Evolutionary conservation across 2,797 vertebrate species (phyloP).

Genomic region (Melopsittacus undulatus): DNA sequence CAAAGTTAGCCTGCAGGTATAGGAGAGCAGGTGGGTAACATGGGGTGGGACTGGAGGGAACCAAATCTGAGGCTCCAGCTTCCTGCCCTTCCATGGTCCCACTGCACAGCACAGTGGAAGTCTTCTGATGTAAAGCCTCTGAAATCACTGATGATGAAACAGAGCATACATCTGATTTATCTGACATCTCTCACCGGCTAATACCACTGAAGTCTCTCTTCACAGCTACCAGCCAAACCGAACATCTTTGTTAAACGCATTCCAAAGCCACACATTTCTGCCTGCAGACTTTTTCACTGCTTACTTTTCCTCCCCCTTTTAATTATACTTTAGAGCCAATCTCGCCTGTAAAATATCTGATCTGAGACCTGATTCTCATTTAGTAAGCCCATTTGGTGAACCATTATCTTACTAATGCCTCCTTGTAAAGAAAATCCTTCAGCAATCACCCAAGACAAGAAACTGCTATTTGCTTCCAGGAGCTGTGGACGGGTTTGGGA

Average conservation of each 20-base stretch:
- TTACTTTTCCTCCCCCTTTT: background rate
- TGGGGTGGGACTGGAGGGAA: rapidly evolving
- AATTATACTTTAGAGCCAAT: background rate
- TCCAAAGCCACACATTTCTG: background rate
- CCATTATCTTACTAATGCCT: background rate
- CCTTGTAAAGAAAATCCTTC: constrained; percentile 2
- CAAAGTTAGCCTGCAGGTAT: background rate
- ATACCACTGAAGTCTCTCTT: background rate
- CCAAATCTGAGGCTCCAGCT: background rate
- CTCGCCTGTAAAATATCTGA: background rate
- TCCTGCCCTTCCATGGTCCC: background rate
- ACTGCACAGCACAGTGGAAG: rapidly evolving
- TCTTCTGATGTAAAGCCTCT: background rate
- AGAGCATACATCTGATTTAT: background rate
- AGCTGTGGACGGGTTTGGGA: background rate
- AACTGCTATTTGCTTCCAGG: background rate
- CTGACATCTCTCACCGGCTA: background rate
- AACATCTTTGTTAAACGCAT: background rate
- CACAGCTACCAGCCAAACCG: background rate
- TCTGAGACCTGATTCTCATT: background rate
- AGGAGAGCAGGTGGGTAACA: background rate
- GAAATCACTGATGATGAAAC: background rate
- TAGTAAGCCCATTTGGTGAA: background rate
- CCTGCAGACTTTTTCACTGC: background rate
- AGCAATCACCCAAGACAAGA: background rate